Percentiles rank a stretch among this genome's conserved stretches.
These are phyloP conservation scores for Probosciger aterrimus DNA, from an alignment of 2,113 vertebrate species.

Conservation along the genomic window DNA sequence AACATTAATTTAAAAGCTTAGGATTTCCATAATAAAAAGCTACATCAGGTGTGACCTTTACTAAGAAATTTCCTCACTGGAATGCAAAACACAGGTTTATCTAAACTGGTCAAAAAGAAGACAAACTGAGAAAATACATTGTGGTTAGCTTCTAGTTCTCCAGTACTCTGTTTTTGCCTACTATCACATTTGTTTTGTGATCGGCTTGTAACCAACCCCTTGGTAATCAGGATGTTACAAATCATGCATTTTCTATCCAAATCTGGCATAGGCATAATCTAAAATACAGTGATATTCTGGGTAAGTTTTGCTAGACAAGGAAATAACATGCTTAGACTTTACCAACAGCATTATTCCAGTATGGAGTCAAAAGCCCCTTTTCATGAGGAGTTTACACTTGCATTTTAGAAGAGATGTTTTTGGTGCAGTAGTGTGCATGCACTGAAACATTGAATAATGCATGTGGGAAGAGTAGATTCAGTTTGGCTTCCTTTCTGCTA, in stretches of 20 bases:
- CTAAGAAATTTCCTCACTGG: not conserved
- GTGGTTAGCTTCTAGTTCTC: not conserved
- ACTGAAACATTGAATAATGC: not conserved
- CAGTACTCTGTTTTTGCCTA: not conserved
- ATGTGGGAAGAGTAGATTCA: not conserved
- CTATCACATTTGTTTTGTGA: not conserved
- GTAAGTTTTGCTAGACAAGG: not conserved
- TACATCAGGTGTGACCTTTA: not conserved
- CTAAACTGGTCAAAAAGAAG: not conserved
- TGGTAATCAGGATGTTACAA: not conserved
- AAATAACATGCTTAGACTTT: not conserved
- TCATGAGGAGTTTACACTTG: not conserved
- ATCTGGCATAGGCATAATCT: not conserved
- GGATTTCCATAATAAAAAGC: not conserved
- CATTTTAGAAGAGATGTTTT: not conserved
- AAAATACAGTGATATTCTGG: not conserved
- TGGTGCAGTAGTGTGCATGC: not conserved
- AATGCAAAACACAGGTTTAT: not conserved
- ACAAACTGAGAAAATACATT: not conserved
- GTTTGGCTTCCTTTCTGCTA: not conserved
- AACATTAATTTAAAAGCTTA: not conserved
- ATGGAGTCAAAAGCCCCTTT: not conserved
- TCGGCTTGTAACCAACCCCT: not conserved
- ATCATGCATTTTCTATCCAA: not conserved
- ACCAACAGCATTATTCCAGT: not conserved